Percentiles rank a stretch among this genome's conserved stretches.
Conservation (phyloP, 2,797 vertebrate genomes). For the Centropyge bicolor region DNA sequence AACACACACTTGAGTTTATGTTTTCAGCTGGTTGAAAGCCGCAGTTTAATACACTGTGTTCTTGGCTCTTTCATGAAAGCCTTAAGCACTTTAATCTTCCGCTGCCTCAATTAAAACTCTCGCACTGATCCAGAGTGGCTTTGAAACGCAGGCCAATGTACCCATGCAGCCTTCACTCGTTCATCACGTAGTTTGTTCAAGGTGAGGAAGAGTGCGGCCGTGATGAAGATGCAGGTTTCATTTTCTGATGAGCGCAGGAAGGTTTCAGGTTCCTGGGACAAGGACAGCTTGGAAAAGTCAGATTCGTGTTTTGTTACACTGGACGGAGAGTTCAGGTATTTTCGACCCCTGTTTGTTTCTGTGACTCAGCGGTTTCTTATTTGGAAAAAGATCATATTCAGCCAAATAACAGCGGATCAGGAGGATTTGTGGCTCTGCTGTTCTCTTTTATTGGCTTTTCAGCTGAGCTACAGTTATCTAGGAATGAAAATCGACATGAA, state of each 20-base stretch:
- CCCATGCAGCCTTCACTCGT: neutral
- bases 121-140: constrained; percentile 11
- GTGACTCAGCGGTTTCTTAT: constrained; percentile 52
- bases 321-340: constrained; percentile 10
- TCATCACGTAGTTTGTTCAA: neutral
- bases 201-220: constrained; percentile 30
- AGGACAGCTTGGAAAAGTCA: constrained; percentile 13
- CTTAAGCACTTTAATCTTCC: constrained; percentile 59
- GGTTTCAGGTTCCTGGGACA: constrained; percentile 32
- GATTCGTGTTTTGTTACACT: constrained; percentile 48
- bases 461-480: neutral
- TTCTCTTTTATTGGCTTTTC: constrained; percentile 1
- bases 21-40: constrained; percentile 26
- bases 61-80: constrained; percentile 54
- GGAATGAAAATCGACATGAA: neutral
- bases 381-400: neutral
- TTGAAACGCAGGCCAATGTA: constrained; percentile 9
- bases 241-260: constrained; percentile 67
- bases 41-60: constrained; percentile 19
- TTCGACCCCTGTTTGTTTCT: neutral
- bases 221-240: constrained; percentile 57
- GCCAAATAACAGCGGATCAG: constrained; percentile 25
- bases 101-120: constrained; percentile 51
- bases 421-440: neutral
- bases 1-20: constrained; percentile 13